Evolutionary conservation across 2,113 vertebrate species (phyloP).

Genomic region (Psittacara wagleri): DNA sequence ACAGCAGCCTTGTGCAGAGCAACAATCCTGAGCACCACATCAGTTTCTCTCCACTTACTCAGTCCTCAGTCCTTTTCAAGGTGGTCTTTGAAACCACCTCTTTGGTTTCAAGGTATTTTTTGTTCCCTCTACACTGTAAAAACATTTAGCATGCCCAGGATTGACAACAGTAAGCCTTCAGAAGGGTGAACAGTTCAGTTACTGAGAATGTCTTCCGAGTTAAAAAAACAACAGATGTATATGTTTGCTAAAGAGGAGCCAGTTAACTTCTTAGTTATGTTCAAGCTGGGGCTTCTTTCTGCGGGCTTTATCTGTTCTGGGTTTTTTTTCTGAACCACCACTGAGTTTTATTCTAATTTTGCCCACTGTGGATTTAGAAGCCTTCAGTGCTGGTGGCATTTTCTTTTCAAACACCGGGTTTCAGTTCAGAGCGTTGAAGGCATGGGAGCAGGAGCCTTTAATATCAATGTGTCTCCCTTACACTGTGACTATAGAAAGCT

Average conservation of each 20-base stretch:
- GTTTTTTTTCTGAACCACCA: not conserved
- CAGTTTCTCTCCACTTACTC: not conserved
- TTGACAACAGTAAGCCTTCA: not conserved
- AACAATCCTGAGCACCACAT: not conserved
- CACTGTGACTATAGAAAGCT: not conserved
- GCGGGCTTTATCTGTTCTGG: not conserved
- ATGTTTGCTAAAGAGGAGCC: not conserved
- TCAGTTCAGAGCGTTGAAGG: not conserved
- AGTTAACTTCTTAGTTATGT: not conserved
- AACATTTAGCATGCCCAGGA: not conserved
- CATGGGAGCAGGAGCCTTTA: not conserved
- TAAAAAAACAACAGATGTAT: not conserved
- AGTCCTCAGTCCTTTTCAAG: not conserved
- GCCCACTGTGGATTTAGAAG: not conserved
- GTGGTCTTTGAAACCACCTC: not conserved
- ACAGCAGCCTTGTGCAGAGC: conserved; percentile 6
- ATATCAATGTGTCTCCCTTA: not conserved
- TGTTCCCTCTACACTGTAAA: not conserved
- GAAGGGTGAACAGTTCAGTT: not conserved
- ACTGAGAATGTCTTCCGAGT: not conserved
- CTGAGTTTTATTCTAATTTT: not conserved
- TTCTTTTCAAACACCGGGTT: not conserved
- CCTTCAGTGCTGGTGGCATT: not conserved
- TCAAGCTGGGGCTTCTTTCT: not conserved
- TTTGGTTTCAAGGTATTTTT: conserved; percentile 12